Base-by-base conservation (phyloP, 2,888 invertebrate species). In the Beris morrisii region DNA sequence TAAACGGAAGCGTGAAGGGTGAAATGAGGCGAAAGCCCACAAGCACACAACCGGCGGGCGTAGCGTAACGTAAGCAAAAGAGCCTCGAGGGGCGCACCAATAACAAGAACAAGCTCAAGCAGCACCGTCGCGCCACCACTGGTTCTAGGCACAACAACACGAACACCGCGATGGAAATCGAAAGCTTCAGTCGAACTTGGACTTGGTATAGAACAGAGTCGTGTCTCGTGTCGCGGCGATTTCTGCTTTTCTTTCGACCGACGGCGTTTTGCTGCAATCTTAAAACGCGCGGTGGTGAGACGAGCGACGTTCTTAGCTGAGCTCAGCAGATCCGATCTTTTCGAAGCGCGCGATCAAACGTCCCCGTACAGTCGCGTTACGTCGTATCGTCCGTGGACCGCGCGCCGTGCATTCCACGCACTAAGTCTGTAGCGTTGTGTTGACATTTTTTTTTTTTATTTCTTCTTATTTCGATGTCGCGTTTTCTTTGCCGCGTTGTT, bases 111-210 rank as follows among this genome's bases (percentile, higher is more conserved):
- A n/a, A n/a, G n/a, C n/a, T n/a, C n/a, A n/a, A n/a, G 22, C 22
- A 22, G 22, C 22, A 22, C 22, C 52, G 7, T 5, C 28, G 28
- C 52, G 4, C 52, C 22, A 12, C 32, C 55, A 12, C 11, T 32
- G 32, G 12, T 31, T 55, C 4, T 5, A 1, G n/a, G 44, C 44
- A n/a, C n/a, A 44, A 9, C 2, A 12, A 44, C 55, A 55, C 13
- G 38, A 32, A 55, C n/a, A 28, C 50, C 61, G 61, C 50, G 30
- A 61, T 52, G 52, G 48, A 52, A 61, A 50, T 52, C 38, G 38
- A 50, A 50, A 61, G 61, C 61, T 61, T 61, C 50, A 61, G 61
- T 61, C 50, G 61, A 61, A 61, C 61, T 61, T 61, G 61, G 61
- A 61, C 61, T 61, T 61, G 61, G 43, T 50, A 61, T 52, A 50